Evolutionary conservation across 2,113 vertebrate species (phyloP), one percentile per base, ranked within the genome.

Genomic region (Anolis carolinensis): DNA sequence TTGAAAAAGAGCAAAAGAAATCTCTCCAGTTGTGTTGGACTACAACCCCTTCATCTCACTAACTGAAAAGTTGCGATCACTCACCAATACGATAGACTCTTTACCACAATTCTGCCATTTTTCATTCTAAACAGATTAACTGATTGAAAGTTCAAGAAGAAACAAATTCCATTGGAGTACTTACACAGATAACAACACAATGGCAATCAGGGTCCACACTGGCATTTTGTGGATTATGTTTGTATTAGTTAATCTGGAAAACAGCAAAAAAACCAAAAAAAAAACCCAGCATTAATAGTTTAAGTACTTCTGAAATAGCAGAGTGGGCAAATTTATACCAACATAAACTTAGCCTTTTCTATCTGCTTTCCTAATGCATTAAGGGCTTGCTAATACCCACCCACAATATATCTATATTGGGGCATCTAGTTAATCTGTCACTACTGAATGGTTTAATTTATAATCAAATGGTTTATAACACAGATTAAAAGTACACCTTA

Each of bases 211-310:
- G 39, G 95, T 97, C 97, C 97, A 97, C 52, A 96, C 97, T 36
- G 95, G 93, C 85, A 94, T 94, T 87, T 95, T 96, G 93, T 97
- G 97, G 87, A 95, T 96, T 86, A 97, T 97, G 89, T 97, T 97
- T 91, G 79, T 96, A 92, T 95, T 97, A 80, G 97, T 96, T 93
- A 97, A 95, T 86, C 97, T 97, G 93, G 90, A 96, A 97, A 95
- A 96, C 96, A 84, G 95, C 52, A 21, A 72, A 72, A 82, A 4
- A 27, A 81, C 7, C 78, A 80, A 32, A 5, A 23, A n/a, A n/a
- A n/a, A n/a, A n/a, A n/a, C n/a, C n/a, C 71, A 86, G 44, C 70
- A 27, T 86, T 34, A 30, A 67, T 18, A 85, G 89, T n/a, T 89
- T 65, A 85, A 91, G 7, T 65, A 80, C 84, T 88, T 70, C 80